phyloP scores from a whole-genome alignment of 2,888 invertebrate species.

The Ypsolopha scabrella region DNA sequence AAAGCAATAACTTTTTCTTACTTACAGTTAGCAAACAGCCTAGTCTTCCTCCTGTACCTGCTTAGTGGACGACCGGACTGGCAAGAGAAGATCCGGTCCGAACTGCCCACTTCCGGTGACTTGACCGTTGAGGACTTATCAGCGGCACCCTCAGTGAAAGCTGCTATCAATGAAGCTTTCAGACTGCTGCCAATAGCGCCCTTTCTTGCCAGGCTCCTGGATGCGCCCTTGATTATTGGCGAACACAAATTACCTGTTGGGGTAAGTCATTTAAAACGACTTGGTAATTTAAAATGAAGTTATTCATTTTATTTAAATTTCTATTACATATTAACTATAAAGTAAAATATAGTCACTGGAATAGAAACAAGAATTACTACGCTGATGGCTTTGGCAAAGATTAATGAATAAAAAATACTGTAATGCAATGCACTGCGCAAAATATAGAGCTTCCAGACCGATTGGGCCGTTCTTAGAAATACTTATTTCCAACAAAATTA shows the following conservation, averaged over 20 bases:
- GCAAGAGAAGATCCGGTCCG: conserved; percentile 75
- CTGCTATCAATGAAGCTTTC: conserved; percentile 83
- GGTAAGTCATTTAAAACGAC: conserved; percentile 52
- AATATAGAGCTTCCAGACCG: no score
- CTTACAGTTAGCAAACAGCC: conserved; percentile 79
- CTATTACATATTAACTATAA: no score
- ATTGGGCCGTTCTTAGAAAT: no score
- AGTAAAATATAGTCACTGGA: no score
- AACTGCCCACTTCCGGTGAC: conserved; percentile 71
- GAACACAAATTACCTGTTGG: conserved; percentile 79
- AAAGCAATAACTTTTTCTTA: neutral
- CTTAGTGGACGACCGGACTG: conserved; percentile 77
- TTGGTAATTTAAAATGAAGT: no score
- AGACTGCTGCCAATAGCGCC: conserved; percentile 82
- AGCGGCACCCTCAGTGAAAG: conserved; percentile 80
- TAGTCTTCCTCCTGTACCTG: conserved; percentile 82
- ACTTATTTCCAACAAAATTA: no score
- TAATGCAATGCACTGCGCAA: no score
- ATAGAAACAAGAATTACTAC: no score
- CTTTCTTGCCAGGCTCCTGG: conserved; percentile 81
- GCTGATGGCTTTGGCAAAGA: neutral
- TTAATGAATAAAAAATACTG: no score
- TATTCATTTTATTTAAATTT: no score
- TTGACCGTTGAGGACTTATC: conserved; percentile 71
- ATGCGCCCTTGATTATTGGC: conserved; percentile 76